Evolutionary conservation across 2,888 invertebrate genomes (phyloP).

Genomic region (Euzophera pinguis): DNA sequence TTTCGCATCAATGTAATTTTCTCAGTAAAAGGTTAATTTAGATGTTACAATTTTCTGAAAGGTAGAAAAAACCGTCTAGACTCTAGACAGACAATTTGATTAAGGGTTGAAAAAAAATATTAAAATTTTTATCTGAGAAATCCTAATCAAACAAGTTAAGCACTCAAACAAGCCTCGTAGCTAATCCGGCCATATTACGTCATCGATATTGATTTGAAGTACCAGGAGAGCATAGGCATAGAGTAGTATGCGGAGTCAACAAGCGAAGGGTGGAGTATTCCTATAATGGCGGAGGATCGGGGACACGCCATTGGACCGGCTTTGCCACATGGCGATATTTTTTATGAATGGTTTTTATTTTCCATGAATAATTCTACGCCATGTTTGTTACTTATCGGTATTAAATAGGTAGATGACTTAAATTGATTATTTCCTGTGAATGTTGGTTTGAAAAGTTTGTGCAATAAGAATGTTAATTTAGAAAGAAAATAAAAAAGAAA

Average conservation of each 20-base stretch:
- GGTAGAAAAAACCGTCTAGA: not conserved
- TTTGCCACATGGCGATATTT: not conserved
- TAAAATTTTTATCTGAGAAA: not conserved
- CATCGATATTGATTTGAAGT: slow-evolving; percentile 34
- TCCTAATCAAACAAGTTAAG: not conserved
- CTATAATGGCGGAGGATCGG: not conserved
- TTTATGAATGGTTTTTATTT: not conserved
- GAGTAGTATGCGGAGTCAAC: slow-evolving; percentile 28
- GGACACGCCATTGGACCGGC: slow-evolving; percentile 1
- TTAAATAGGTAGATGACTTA: too few species aligned
- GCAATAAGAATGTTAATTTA: too few species aligned
- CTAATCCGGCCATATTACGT: slow-evolving; percentile 32
- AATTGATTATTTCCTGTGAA: too few species aligned
- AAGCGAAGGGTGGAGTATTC: slow-evolving; percentile 10
- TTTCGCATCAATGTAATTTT: not conserved
- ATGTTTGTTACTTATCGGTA: not conserved
- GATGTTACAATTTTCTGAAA: not conserved
- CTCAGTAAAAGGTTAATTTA: not conserved
- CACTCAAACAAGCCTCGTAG: not conserved
- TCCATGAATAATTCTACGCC: not conserved
- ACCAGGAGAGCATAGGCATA: slow-evolving; percentile 43
- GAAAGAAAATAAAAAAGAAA: too few species aligned
- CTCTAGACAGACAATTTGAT: not conserved
- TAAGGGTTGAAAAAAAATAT: not conserved
- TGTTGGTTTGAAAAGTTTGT: too few species aligned